Base-by-base conservation (phyloP, 64 coral and sea anemone species). In the Pocillopora damicornis region DNA sequence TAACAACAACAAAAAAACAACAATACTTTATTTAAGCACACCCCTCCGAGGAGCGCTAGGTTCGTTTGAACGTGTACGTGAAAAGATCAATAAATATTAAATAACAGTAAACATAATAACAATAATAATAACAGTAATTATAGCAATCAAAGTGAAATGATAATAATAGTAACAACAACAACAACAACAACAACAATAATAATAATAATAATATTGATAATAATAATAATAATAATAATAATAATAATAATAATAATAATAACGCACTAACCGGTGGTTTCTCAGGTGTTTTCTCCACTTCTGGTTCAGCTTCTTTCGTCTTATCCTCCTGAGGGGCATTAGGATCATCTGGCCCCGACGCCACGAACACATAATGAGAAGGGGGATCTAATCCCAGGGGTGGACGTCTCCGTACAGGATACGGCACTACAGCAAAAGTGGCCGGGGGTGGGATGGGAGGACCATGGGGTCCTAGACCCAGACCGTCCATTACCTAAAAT, bases 391-490 rank as follows among this genome's bases (percentile, higher is more conserved):
- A 63, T 1, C 93, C 97, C 5, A 93, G 88, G 7, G 97, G 97
- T 37, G 93, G 80, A 4, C 93, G 93, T 83, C 97, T 88, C 22
- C 97, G 90, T 51, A 99, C 97, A 1, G 97, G 97, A 79, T 99
- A 99, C 11, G 97, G 97, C n/a, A 99, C 93, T 35, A 99, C 97
- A 13, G 97, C 93, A 91, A 99, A 99, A 1, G 90, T 92, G 63
- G 93, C 97, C 26, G 97, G 93, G 37, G 97, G 97, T 14, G 97
- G 97, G 11, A 99, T 95, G 11, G 97, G 97, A 75, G 97, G 97
- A 5, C 97, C 97, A 58, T 95, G 87, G 13, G 88, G 79, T 30
- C 97, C 97, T 18, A 99, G 79, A 17, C 97, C 97, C 17, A 99
- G 84, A 75, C 97, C 97, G 74, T 99, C 97, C n/a, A 99, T 57